Conservation (phyloP, 1,140 invertebrate genomes). For the Popillia japonica region DNA sequence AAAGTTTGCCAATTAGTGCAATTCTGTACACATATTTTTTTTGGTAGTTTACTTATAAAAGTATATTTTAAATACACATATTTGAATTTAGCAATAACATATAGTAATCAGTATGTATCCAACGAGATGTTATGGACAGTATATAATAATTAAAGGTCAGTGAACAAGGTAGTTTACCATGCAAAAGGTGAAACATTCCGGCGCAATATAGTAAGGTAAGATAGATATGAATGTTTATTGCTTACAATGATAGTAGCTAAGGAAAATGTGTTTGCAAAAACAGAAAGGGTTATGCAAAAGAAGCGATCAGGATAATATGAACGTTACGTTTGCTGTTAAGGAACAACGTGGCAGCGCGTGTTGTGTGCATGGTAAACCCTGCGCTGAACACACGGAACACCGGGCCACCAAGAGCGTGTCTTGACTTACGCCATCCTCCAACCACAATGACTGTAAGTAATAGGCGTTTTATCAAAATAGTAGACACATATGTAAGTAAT, state of each 20-base stretch:
- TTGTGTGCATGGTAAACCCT: slow-evolving; percentile 54
- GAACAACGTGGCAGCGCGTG: slow-evolving; percentile 50
- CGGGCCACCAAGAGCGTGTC: slow-evolving; percentile 58
- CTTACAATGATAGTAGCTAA: background rate
- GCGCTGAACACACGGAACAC: slow-evolving; percentile 63
- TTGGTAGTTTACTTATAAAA: too few relatives aligned
- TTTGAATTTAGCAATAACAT: too few relatives aligned
- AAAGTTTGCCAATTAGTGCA: too few relatives aligned
- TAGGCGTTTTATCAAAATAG: background rate
- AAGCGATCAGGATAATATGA: slow-evolving; percentile 41
- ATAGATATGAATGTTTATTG: background rate
- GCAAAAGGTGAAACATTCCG: background rate
- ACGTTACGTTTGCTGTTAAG: slow-evolving; percentile 29
- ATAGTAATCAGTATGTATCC: too few relatives aligned
- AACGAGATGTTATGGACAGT: too few relatives aligned
- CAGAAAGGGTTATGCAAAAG: slow-evolving; percentile 55
- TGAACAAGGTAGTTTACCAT: background rate
- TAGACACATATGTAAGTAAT: background rate
- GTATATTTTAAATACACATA: too few relatives aligned
- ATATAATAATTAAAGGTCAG: too few relatives aligned
- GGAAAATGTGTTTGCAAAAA: slow-evolving; percentile 21
- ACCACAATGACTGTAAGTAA: slow-evolving; percentile 71
- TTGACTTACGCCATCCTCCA: slow-evolving; percentile 65
- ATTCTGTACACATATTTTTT: too few relatives aligned
- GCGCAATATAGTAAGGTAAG: background rate